Evolutionary conservation across 2,888 invertebrate genomes (phyloP).

Genomic region (Heliconius charithonia): DNA sequence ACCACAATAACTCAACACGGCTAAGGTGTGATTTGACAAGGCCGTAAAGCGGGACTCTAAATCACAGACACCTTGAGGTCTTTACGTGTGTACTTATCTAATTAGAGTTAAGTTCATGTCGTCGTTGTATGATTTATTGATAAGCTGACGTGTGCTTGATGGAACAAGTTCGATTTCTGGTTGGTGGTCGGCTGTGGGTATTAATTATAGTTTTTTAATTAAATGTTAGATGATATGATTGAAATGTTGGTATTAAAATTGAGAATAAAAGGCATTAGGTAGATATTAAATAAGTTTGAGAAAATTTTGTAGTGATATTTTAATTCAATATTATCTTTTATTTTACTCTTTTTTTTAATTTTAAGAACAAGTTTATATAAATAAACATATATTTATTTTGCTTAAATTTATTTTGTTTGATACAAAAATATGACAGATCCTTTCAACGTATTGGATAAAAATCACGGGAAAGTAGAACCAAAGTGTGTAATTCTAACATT

Average conservation of each 20-base stretch:
- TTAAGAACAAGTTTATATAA: too few species aligned
- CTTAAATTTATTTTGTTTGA: neutral
- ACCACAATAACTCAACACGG: slow-evolving; percentile 40
- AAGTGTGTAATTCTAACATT: too few species aligned
- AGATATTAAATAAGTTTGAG: too few species aligned
- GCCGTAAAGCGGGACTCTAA: slow-evolving; percentile 43
- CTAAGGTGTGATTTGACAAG: slow-evolving; percentile 47
- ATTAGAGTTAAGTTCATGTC: slow-evolving; percentile 20
- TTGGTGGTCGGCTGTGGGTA: neutral
- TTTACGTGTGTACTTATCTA: slow-evolving; percentile 23
- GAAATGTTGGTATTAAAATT: neutral
- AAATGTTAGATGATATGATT: neutral
- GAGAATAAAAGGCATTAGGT: neutral
- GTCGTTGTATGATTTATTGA: slow-evolving; percentile 20
- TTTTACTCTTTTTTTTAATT: neutral
- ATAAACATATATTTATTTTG: neutral
- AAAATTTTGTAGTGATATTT: too few species aligned
- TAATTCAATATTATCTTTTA: too few species aligned
- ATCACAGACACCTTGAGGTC: slow-evolving; percentile 42
- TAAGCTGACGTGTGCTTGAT: neutral
- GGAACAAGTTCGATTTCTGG: slow-evolving; percentile 3
- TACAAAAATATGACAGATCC: too few species aligned
- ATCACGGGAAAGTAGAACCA: too few species aligned
- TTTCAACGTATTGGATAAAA: too few species aligned
- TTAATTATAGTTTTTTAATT: neutral